Percentiles rank a stretch among this genome's conserved stretches.
Conservation (phyloP, 2,888 invertebrate species). For the Drosophila tanythrix region DNA sequence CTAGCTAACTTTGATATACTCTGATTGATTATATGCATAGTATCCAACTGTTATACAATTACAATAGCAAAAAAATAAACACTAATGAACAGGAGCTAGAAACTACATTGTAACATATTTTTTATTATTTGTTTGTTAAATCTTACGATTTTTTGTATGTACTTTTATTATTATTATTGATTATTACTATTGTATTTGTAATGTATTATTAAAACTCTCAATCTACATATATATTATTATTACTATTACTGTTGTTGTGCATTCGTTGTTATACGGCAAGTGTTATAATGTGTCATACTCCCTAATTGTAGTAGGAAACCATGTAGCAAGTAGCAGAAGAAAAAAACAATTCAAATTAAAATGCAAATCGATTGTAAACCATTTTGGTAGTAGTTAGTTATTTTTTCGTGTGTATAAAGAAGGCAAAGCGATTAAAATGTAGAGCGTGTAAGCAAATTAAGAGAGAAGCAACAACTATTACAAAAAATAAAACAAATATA, state of each 20-base stretch:
- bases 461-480: slow-evolving; percentile 57
- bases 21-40: slow-evolving; percentile 53
- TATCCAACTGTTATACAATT: slow-evolving; percentile 65
- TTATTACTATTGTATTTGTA: slow-evolving; percentile 52
- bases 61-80: slow-evolving; percentile 24
- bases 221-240: slow-evolving; percentile 47
- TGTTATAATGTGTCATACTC: slow-evolving; percentile 74
- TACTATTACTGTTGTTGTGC: slow-evolving; percentile 63
- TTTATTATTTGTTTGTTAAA: slow-evolving; percentile 74
- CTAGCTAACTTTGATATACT: slow-evolving; percentile 44
- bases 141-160: slow-evolving; percentile 47
- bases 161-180: slow-evolving; percentile 51
- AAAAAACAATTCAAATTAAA: slow-evolving; percentile 13
- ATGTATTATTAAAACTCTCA: slow-evolving; percentile 45
- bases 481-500: slow-evolving; percentile 32
- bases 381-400: slow-evolving; percentile 52
- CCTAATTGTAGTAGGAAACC: slow-evolving; percentile 54
- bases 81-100: slow-evolving; percentile 5
- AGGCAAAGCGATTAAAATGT: slow-evolving; percentile 25
- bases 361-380: slow-evolving; percentile 38
- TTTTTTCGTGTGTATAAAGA: slow-evolving; percentile 44
- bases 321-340: slow-evolving; percentile 46
- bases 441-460: slow-evolving; percentile 27
- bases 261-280: slow-evolving; percentile 60
- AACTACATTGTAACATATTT: slow-evolving; percentile 44